Base-by-base conservation (phyloP, 2,797 vertebrate species). In the Mustela erminea region DNA sequence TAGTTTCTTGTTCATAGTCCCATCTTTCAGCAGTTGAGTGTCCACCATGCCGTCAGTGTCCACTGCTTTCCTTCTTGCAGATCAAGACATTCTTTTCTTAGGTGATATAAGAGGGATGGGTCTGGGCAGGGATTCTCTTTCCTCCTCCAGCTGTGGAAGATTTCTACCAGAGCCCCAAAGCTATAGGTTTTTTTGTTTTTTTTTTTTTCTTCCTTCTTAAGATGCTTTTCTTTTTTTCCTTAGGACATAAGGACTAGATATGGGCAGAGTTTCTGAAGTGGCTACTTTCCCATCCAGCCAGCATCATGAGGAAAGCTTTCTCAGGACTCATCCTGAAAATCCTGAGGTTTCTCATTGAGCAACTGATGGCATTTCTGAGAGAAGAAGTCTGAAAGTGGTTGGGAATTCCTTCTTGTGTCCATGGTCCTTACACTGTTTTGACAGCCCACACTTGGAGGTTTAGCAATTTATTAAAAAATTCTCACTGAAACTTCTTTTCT, bases 171-270 rank as follows among this genome's bases (percentile, higher is more conserved):
- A 27, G 17, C 3, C 23, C 9, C 72, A 9, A 74, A 49, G 4
- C 15, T 74, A 83, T 12, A 66, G 20, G 52, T 14, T 14, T 52
- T 15, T 17, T 14, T 14, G 52, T 15, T 17, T 17, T 52, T 52
- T 52, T 52, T 52, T 52, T 52, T 56, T 66, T 46, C 75, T 93
- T 90, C 18, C 10, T 94, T 86, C 60, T 83, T 77, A 75, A 29
- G 18, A 4, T 5, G 54, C 43, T 75, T 83, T 10, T 64, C 41
- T 43, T 43, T 41, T 77, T 56, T n/a, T 35, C 3, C 8, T 43
- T 77, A 14, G 29, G 2, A 7, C 10, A 38, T 43, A 35, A 74
- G 7, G 13, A 20, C 20, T 60, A 14, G 23, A 77, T 46, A 35
- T 75, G 41, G 25, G 18, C 23, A 17, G 62, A 78, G 7, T 72